These are phyloP conservation scores for Brachionus asplanchnoidis DNA, from an alignment of 1,140 invertebrate species.

Conservation along the genomic window DNA sequence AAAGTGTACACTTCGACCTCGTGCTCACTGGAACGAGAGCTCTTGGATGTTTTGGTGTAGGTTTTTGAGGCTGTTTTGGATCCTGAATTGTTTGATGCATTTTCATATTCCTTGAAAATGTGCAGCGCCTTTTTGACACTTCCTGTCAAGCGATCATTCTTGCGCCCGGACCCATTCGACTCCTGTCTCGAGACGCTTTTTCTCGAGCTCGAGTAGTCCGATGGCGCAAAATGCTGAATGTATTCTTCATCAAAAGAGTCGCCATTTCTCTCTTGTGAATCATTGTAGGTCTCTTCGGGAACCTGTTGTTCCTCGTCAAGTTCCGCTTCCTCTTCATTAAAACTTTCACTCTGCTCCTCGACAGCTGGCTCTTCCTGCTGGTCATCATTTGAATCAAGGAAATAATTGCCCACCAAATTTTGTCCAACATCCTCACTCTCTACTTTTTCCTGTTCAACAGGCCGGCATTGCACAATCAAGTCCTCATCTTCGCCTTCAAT, in stretches of 20 bases:
- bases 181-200: not conserved
- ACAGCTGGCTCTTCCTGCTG: not conserved
- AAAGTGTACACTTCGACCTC: constrained; percentile 15
- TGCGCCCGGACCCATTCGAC: not conserved
- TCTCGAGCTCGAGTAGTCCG: not conserved
- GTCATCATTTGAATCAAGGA: not conserved
- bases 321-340: not conserved
- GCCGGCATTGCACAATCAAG: not conserved
- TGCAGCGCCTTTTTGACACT: constrained; percentile 4
- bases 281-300: not conserved
- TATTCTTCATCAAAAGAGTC: constrained; percentile 35
- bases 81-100: not conserved
- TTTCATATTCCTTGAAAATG: not conserved
- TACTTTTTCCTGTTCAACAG: not conserved
- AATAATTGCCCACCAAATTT: not conserved
- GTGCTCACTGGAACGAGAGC: not conserved
- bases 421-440: not conserved
- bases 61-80: not conserved
- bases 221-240: not conserved
- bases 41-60: not conserved
- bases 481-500: not conserved
- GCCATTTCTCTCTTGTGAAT: not conserved
- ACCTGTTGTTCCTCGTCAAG: not conserved
- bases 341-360: not conserved
- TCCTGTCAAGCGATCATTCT: constrained; percentile 4